Conservation (phyloP, 2,888 invertebrate genomes). For the Torymus tubicola region DNA sequence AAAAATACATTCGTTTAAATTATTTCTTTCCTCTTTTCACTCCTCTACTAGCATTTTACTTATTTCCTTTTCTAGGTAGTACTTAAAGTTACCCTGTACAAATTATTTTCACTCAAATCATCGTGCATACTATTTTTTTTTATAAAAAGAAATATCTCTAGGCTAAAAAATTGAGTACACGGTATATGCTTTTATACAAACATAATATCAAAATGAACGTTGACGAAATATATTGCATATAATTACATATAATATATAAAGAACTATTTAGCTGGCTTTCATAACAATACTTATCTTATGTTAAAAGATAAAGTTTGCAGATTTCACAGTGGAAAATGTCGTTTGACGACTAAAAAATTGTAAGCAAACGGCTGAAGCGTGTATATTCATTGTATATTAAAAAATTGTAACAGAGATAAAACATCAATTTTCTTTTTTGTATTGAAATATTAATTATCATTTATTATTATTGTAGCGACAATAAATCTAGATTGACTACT, state of each 20-base stretch:
- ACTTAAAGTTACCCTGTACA: conserved; percentile 57
- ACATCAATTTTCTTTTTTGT: conserved; percentile 21
- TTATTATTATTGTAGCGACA: conserved; percentile 17
- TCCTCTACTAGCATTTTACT: background rate
- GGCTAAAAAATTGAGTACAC: conserved; percentile 1
- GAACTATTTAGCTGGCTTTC: background rate
- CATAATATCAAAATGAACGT: conserved; percentile 1
- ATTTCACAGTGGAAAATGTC: conserved; percentile 28
- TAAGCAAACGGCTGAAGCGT: conserved; percentile 4
- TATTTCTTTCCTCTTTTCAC: background rate
- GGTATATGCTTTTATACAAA: conserved; percentile 18
- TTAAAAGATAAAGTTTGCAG: conserved; percentile 22
- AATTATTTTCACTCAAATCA: conserved; percentile 46
- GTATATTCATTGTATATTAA: background rate
- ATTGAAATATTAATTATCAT: conserved; percentile 1
- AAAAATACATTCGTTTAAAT: conserved; percentile 40
- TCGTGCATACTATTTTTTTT: conserved; percentile 9
- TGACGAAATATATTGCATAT: conserved; percentile 10
- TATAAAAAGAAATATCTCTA: conserved; percentile 18
- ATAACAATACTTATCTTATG: conserved; percentile 24
- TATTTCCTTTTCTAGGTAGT: conserved; percentile 33
- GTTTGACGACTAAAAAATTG: conserved; percentile 23
- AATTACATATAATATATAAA: conserved; percentile 6
- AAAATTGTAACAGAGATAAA: conserved; percentile 39
- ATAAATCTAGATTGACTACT: conserved; percentile 25